A percentile compares a stretch with the other conserved stretches of the same genome.
These are phyloP conservation scores for Eupithecia tripunctaria DNA, from an alignment of 2,888 invertebrate genomes.

Conservation along the genomic window DNA sequence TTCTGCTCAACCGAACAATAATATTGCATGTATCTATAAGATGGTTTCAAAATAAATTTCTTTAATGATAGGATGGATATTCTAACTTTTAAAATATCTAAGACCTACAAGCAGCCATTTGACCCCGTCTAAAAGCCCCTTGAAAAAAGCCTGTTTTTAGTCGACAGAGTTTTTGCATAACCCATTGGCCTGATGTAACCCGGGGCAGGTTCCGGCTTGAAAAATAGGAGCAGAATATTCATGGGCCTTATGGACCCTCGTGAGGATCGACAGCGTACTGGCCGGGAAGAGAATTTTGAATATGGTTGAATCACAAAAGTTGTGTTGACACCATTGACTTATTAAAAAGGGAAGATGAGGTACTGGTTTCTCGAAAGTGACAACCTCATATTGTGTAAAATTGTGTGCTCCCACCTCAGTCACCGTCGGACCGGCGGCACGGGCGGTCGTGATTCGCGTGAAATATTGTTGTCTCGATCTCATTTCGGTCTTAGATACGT, in stretches of 20 bases:
- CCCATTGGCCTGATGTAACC: conserved; percentile 41
- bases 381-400: no score
- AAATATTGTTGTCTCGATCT: no score
- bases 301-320: not conserved
- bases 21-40: not conserved
- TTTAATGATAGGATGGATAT: not conserved
- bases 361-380: no score
- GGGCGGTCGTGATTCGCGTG: no score
- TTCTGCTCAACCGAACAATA: not conserved
- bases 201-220: conserved; percentile 42
- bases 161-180: conserved; percentile 40
- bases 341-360: no score
- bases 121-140: not conserved
- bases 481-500: no score
- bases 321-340: not conserved
- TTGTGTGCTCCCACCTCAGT: no score
- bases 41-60: not conserved
- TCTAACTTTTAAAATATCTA: not conserved
- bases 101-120: not conserved
- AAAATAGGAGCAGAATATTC: conserved; percentile 45
- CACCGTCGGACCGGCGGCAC: no score
- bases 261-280: conserved; percentile 34
- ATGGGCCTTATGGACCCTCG: conserved; percentile 35
- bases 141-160: conserved; percentile 22
- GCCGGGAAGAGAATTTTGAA: not conserved